Conservation (phyloP, 2,888 invertebrate species). For the Cremastinae sp. region DNA sequence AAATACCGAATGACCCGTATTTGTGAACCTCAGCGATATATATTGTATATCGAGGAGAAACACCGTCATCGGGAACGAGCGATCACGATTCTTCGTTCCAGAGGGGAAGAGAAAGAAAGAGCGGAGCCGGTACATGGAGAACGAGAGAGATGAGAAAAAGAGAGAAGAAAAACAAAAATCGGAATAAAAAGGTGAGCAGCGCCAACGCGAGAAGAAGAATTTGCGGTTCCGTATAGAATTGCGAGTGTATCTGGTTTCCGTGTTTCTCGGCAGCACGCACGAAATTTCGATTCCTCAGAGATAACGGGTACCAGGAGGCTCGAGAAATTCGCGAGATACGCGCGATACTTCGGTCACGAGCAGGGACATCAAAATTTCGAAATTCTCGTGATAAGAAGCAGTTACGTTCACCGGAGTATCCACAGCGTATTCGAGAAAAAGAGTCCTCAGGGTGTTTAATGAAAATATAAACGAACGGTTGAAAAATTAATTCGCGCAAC, state of each 20-base stretch:
- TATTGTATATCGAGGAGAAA: slow-evolving; percentile 11
- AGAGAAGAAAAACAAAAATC: slow-evolving; percentile 9
- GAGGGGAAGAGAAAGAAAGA: slow-evolving; percentile 3
- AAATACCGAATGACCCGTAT: slow-evolving; percentile 71
- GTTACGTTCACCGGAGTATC: slow-evolving; percentile 34
- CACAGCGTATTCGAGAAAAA: slow-evolving; percentile 38
- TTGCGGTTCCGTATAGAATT: slow-evolving; percentile 32
- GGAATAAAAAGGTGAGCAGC: neutral
- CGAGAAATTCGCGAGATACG: slow-evolving; percentile 42
- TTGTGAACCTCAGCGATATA: slow-evolving; percentile 56
- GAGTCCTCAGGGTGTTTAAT: slow-evolving; percentile 6
- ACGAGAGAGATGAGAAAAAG: slow-evolving; percentile 14
- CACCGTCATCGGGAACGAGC: slow-evolving; percentile 44
- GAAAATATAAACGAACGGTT: slow-evolving; percentile 30
- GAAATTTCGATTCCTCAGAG: slow-evolving; percentile 2
- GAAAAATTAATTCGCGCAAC: slow-evolving; percentile 54
- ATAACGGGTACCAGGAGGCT: slow-evolving; percentile 35
- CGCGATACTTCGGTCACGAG: slow-evolving; percentile 24
- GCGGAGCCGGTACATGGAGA: neutral
- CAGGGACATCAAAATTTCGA: slow-evolving; percentile 26
- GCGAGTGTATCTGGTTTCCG: slow-evolving; percentile 48
- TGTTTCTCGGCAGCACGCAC: slow-evolving; percentile 22
- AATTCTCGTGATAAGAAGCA: slow-evolving; percentile 55
- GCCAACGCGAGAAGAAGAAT: slow-evolving; percentile 18
- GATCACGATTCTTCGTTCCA: slow-evolving; percentile 24